Evolutionary conservation across 30 jellyfish, hydroid and myxozoan species (phyloP), one percentile per base, ranked within the genome.

Genomic region (Cassiopea andromeda): DNA sequence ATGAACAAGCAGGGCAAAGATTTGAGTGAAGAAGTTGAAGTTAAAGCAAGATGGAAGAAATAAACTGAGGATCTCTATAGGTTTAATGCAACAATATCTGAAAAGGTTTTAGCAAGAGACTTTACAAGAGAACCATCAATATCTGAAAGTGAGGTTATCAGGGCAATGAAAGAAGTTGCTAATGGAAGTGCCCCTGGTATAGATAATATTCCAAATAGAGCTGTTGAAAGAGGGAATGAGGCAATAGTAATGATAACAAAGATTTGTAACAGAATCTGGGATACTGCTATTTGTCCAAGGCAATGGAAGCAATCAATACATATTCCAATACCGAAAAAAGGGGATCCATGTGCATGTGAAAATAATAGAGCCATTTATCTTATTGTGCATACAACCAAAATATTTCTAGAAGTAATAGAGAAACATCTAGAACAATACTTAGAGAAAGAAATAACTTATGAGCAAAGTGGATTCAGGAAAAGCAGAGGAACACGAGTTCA

Each of bases 151-250:
- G 87, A 78, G 82, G 87, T 78, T 38, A 17, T 27, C 38, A 78
- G 87, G 79, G 87, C 87, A 78, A 14, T 78, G 87, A 78, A 78
- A 78, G 87, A 78, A 78, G 80, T 78, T 78, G 87, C 76, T n/a
- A 78, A 78, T 46, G 50, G 76, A 78, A 78, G 47, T 38, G 48
- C 87, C 87, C 83, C 87, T 78, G 87, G 87, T 46, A 78, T 59
- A 78, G 87, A 78, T 38, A 78, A 78, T 59, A 78, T 78, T 46
- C 87, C 87, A 78, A 78, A 27, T 78, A 47, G 87, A 59, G 38
- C 87, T 78, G 58, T 78, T 50, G 64, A 6, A 78, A 82, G 87
- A 59, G 87, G 87, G 80, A 50, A 78, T 50, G 78, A 50, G 87
- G 79, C 48, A 78, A 78, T 75, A 78, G 78, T 82, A 78, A 78